Evolutionary conservation across 2,888 invertebrate species (phyloP), one percentile per base, ranked within the genome.

Genomic region (Bimastos eiseni): DNA sequence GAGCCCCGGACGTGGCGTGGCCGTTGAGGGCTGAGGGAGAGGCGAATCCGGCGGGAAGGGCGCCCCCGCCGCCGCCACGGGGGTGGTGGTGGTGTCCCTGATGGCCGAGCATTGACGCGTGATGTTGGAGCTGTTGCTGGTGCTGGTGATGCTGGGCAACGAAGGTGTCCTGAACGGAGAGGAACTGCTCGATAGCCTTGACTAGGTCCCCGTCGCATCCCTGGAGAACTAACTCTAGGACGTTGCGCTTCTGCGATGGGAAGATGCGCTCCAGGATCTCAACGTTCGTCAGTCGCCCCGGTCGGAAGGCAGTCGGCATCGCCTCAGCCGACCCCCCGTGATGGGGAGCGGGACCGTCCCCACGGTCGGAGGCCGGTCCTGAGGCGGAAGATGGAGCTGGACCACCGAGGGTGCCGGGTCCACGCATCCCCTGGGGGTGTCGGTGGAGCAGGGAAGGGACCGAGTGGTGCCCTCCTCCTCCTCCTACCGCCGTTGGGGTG

Each of bases 201-300:
- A 98, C 96, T 89, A 98, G 95, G 94, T 99, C 98, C 93, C 98
- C 97, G 94, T 98, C 98, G 95, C 98, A 98, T 70, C 98, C 96
- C 92, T 98, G 97, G 88, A 98, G 96, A n/a, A 98, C 98, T 93
- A 98, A 95, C 94, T 98, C 98, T 90, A 99, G 95, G 1, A 98
- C 98, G 0, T 97, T 97, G 94, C 98, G 98, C 93, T 98, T 97
- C 93, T 97, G 97, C 84, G 94, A 93, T 0, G 98, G 98, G 94
- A 98, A 99, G 70, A 99, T 96, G 93, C 97, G 97, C 24, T 97
- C 96, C 86, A 99, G 96, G 96, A 98, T 97, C 93, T 98, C 98
- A 89, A 96, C 92, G 21, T 95, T 95, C 17, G 93, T 97, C 95
- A 90, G 97, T 30, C 95, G 90, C 84, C 94, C 95, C 0, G 95